Evolutionary conservation across 2,888 invertebrate species (phyloP), one percentile per base, ranked within the genome.

Genomic region (Escarpia spicata): DNA sequence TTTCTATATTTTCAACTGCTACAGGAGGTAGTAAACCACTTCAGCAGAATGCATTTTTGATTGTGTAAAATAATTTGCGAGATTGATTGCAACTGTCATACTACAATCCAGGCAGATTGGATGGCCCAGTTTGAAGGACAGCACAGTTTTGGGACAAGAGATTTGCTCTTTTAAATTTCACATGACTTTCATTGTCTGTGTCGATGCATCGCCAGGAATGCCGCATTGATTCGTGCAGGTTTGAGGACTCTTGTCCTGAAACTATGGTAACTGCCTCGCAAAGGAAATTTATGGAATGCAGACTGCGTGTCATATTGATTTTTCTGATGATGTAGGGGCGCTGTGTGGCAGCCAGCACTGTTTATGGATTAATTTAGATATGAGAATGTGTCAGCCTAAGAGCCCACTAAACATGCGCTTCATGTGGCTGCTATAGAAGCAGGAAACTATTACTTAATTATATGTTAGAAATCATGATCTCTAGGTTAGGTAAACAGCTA

Each of bases 231-330:
- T 26, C 6, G 26, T 75, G 75, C 75, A 75, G 19, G 19, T 75
- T 75, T 75, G 6, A 75, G 75, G 26, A 75, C 75, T 6, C 26
- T 19, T 75, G 75, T 75, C 75, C 75, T 26, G 75, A 75, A 75
- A 75, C 75, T 75, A 75, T 75, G 75, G 75, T 75, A 75, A 75
- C 75, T 75, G 75, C 26, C n/a, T 19, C 19, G 75, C 26, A 75
- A 75, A 26, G 75, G 75, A 75, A 75, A 75, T 75, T 75, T 19
- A 75, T 75, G 75, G 75, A 75, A 75, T 75, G 75, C 75, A 75
- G 75, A 3, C 75, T 26, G 75, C n/a, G 75, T n/a, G n/a, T 19
- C n/a, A 3, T 75, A 75, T 75, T 75, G 75, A 75, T 75, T 75
- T 60, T 75, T 75, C 26, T 75, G 75, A 75, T n/a, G n/a, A 75